Evolutionary conservation across 1,140 invertebrate species (phyloP).

Genomic region (Meloidogyne floridensis): DNA sequence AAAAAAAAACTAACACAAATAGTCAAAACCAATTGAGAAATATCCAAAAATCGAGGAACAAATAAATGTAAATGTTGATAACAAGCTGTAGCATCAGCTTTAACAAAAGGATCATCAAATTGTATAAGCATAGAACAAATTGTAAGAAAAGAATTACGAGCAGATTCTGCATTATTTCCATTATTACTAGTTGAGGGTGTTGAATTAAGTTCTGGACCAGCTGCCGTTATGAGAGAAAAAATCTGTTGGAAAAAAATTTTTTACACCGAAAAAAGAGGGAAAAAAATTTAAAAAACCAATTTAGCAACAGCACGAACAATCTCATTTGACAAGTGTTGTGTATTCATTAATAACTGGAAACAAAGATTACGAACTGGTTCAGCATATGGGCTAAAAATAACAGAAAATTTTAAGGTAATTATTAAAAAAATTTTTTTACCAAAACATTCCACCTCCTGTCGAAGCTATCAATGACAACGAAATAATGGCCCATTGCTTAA

Average conservation of each 20-base stretch:
- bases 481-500: slow-evolving; percentile 90
- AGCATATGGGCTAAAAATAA: slow-evolving; percentile 77
- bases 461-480: slow-evolving; percentile 91
- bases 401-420: neutral
- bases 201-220: slow-evolving; percentile 86
- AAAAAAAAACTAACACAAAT: slow-evolving; percentile 79
- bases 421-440: slow-evolving; percentile 2
- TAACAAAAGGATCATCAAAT: slow-evolving; percentile 79
- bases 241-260: slow-evolving; percentile 52
- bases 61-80: slow-evolving; percentile 96
- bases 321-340: slow-evolving; percentile 85
- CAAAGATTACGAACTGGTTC: slow-evolving; percentile 87
- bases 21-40: slow-evolving; percentile 86
- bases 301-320: slow-evolving; percentile 92
- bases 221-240: slow-evolving; percentile 73
- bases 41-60: slow-evolving; percentile 87
- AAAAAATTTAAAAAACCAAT: no score
- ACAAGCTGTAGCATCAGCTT: slow-evolving; percentile 91
- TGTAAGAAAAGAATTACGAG: slow-evolving; percentile 66
- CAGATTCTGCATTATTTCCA: slow-evolving; percentile 56
- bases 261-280: no score
- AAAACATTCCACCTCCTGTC: slow-evolving; percentile 95
- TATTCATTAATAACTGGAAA: slow-evolving; percentile 83
- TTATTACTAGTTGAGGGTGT: slow-evolving; percentile 70
- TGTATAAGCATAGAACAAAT: slow-evolving; percentile 88